Evolutionary conservation across 2,888 invertebrate genomes (phyloP), one percentile per base, ranked within the genome.

Genomic region (Congeria kusceri): DNA sequence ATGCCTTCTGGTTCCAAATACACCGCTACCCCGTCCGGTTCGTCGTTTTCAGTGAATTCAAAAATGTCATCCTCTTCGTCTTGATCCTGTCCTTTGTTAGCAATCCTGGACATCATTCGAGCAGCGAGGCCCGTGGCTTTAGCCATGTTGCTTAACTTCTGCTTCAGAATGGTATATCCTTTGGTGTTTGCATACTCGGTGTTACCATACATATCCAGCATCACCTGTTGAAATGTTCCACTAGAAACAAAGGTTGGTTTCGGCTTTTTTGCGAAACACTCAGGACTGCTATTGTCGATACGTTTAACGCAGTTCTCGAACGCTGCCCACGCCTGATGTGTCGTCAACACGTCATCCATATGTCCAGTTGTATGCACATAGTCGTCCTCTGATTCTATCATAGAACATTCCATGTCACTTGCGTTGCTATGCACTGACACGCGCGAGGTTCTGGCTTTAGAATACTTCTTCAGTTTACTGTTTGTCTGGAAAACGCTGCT

Each of bases 201-300:
- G 67, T 87, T 87, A 1, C 89, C 89, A 57, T 83, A 89, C 74
- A 89, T 84, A 28, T 88, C 88, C 9, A 76, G 72, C 88, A 90
- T 88, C 0, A 88, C 88, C 69, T 86, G 76, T 66, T 89, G 88
- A 69, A 89, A 90, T 9, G 80, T 82, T 46, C 77, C 78, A 72
- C 90, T 90, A 18, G 87, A 83, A 9, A 83, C 68, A 74, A 90
- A 90, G 39, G 85, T 85, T 2, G 85, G 85, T 58, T 80, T 83
- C 7, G 87, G 87, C 72, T 81, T 82, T n/a, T 81, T 77, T 15
- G 67, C 32, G 49, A 81, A 81, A 11, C 64, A 49, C 44, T 85
- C 87, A n/a, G 80, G 68, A 46, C 68, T 74, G 68, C 70, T 83
- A 18, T 84, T 76, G 57, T 86, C 89, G 57, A 88, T 87, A 25